These are phyloP conservation scores for Chrysodeixis includens DNA, from an alignment of 2,888 invertebrate genomes.

Conservation along the genomic window DNA sequence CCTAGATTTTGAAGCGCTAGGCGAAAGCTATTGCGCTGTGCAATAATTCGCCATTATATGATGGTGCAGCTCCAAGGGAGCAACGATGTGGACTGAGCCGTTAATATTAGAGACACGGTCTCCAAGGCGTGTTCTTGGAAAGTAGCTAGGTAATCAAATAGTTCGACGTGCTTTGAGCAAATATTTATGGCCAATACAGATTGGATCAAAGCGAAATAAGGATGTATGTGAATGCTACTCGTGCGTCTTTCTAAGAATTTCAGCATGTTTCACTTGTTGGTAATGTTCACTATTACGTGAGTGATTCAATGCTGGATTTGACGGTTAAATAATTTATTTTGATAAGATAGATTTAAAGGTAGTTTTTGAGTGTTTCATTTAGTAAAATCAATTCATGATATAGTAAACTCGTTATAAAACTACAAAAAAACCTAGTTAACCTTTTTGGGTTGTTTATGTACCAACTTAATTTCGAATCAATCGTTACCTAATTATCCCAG, in stretches of 20 bases:
- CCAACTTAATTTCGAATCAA: too few relatives aligned
- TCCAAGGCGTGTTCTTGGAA: slow-evolving; percentile 33
- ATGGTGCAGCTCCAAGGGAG: slow-evolving; percentile 26
- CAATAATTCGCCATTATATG: slow-evolving; percentile 34
- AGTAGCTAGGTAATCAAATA: slow-evolving; percentile 38
- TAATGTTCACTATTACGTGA: too few relatives aligned
- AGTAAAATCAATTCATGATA: too few relatives aligned
- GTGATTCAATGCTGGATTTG: too few relatives aligned
- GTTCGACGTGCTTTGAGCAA: background rate
- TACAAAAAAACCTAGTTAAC: too few relatives aligned
- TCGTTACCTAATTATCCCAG: too few relatives aligned
- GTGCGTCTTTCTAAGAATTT: background rate
- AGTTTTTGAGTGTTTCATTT: too few relatives aligned
- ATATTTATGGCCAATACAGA: background rate
- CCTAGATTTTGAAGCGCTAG: slow-evolving; percentile 18
- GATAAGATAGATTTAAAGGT: too few relatives aligned
- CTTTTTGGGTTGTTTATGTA: too few relatives aligned
- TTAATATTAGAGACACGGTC: slow-evolving; percentile 40
- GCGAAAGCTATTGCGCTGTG: slow-evolving; percentile 23
- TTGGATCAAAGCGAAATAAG: background rate
- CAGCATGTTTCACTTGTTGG: too few relatives aligned
- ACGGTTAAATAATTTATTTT: too few relatives aligned
- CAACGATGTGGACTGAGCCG: slow-evolving; percentile 49
- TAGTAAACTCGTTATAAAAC: too few relatives aligned
- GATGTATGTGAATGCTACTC: background rate